Conservation (phyloP, 2,888 invertebrate species). For the Tetragonula carbonaria region DNA sequence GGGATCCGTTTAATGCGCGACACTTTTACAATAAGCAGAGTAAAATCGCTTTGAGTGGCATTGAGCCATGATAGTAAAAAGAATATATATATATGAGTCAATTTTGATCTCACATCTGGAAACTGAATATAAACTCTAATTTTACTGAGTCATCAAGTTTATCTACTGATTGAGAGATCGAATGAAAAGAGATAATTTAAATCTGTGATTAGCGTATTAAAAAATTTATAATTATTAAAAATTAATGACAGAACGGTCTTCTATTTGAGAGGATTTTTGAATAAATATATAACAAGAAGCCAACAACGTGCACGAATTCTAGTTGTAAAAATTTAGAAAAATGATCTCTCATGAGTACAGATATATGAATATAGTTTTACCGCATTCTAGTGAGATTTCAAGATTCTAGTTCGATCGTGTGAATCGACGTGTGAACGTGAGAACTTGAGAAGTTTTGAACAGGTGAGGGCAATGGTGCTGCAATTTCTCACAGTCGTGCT, state of each 20-base stretch:
- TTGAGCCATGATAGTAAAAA: neutral
- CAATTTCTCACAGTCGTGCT: slow-evolving; percentile 10
- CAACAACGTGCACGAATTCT: no score
- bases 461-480: neutral
- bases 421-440: neutral
- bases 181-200: neutral
- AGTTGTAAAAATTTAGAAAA: no score
- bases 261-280: no score
- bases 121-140: neutral
- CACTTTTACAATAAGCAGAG: slow-evolving; percentile 8
- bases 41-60: neutral
- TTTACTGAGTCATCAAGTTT: neutral
- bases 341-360: no score
- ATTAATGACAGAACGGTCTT: neutral
- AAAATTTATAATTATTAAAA: neutral
- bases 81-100: no score
- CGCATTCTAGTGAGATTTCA: neutral
- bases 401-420: neutral
- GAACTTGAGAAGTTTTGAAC: neutral
- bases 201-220: neutral
- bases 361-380: neutral
- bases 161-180: neutral
- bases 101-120: no score
- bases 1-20: neutral
- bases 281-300: no score